phyloP scores from a whole-genome alignment of 1,140 invertebrate genomes.

The Tenebrio molitor region DNA sequence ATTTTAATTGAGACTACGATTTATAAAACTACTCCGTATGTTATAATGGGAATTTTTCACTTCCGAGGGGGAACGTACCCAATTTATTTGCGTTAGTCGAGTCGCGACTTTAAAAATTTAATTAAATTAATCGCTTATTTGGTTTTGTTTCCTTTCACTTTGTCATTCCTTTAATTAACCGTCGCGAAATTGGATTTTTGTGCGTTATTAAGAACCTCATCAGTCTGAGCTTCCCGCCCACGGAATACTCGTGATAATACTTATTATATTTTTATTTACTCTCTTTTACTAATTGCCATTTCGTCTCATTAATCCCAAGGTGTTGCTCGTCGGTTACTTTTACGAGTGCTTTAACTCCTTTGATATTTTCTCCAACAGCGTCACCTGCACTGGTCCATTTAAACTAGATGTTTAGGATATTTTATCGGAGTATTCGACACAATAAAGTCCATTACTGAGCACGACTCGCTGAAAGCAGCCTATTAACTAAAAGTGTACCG shows the following conservation, averaged over 20 bases:
- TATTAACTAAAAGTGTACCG: slow-evolving; percentile 65
- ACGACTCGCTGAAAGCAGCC: slow-evolving; percentile 61
- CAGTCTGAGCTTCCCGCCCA: neutral
- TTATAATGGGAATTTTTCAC: slow-evolving; percentile 41
- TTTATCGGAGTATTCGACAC: slow-evolving; percentile 58
- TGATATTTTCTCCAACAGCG: too few relatives aligned
- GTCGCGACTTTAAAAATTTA: slow-evolving; percentile 14
- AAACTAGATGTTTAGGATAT: slow-evolving; percentile 46
- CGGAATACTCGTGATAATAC: too few relatives aligned
- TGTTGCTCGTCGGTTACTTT: too few relatives aligned
- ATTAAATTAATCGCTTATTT: slow-evolving; percentile 27
- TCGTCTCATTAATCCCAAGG: too few relatives aligned
- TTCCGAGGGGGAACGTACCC: neutral
- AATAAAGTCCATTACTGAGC: slow-evolving; percentile 65
- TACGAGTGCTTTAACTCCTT: too few relatives aligned
- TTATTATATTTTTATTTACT: too few relatives aligned
- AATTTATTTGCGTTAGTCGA: slow-evolving; percentile 17
- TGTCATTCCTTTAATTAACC: slow-evolving; percentile 25
- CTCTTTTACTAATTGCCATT: too few relatives aligned
- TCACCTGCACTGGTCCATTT: slow-evolving; percentile 28
- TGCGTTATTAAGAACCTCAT: neutral
- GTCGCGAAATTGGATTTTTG: neutral
- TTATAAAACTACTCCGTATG: slow-evolving; percentile 59
- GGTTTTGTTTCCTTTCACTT: slow-evolving; percentile 33
- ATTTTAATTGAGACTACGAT: slow-evolving; percentile 65